Evolutionary conservation across 2,113 vertebrate species (phyloP).

Genomic region (Erythrolamprus reginae): DNA sequence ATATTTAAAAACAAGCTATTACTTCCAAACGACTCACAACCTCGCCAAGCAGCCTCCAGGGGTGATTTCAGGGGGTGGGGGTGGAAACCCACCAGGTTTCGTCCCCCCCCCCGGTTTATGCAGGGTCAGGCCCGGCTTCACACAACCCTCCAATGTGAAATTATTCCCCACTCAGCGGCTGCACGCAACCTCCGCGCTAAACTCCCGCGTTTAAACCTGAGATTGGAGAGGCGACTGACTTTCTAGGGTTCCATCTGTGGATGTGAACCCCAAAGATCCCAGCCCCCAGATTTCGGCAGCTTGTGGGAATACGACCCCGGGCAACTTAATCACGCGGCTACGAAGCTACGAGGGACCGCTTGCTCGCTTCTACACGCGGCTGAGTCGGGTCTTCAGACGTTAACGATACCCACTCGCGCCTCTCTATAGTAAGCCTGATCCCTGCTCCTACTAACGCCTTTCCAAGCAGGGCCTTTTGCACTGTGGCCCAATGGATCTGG

Average conservation of each 20-base stretch:
- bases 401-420: background rate
- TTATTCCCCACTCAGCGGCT: background rate
- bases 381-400: too few relatives aligned
- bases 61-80: background rate
- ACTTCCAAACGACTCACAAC: conserved; percentile 51
- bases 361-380: background rate
- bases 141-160: background rate
- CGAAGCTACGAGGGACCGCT: background rate
- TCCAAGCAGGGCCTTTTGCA: background rate
- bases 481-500: background rate
- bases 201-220: background rate
- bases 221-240: background rate
- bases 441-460: background rate
- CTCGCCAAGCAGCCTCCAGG: background rate
- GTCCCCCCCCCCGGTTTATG: background rate
- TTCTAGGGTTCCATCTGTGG: background rate
- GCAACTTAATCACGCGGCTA: background rate
- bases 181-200: background rate
- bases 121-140: background rate
- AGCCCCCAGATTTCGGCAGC: background rate
- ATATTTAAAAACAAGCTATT: too few relatives aligned
- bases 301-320: accelerated
- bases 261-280: background rate
- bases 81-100: background rate
- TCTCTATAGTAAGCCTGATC: background rate